Percentiles rank a stretch among this genome's conserved stretches.
Evolutionary conservation across 2,888 invertebrate genomes (phyloP).

Genomic region (Scaptomyza parva): DNA sequence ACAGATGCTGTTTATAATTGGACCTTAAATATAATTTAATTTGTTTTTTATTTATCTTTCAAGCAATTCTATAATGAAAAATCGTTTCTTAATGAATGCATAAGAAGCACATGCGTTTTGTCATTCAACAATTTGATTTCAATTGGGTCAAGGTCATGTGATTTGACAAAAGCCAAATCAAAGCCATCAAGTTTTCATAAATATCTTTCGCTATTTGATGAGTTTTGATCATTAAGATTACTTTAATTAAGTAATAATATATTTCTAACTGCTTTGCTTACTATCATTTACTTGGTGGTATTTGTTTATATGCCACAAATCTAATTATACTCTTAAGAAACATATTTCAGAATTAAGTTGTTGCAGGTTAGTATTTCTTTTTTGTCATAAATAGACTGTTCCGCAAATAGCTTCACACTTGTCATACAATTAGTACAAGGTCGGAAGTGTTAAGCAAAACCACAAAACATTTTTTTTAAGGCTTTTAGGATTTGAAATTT

Average conservation of each 20-base stretch:
- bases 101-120: not conserved
- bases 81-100: conserved; percentile 1
- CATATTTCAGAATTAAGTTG: not conserved
- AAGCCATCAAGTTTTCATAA: not conserved
- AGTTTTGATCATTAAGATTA: not conserved
- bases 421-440: conserved; percentile 2
- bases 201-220: not conserved
- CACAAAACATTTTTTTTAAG: not conserved
- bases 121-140: not conserved
- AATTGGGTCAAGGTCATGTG: conserved; percentile 45
- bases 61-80: conserved; percentile 26
- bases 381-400: not conserved
- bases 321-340: not conserved
- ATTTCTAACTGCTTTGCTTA: not conserved
- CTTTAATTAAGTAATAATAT: not conserved
- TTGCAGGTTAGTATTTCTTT: not conserved
- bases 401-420: not conserved
- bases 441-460: not conserved
- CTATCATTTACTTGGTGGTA: not conserved
- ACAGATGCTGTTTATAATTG: conserved; percentile 40
- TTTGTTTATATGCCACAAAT: not conserved
- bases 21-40: conserved; percentile 51
- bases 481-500: not conserved
- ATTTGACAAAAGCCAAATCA: not conserved
- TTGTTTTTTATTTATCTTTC: conserved; percentile 44